Conservation (phyloP, 1,140 invertebrate genomes). For the Brachionus paranguensis region DNA sequence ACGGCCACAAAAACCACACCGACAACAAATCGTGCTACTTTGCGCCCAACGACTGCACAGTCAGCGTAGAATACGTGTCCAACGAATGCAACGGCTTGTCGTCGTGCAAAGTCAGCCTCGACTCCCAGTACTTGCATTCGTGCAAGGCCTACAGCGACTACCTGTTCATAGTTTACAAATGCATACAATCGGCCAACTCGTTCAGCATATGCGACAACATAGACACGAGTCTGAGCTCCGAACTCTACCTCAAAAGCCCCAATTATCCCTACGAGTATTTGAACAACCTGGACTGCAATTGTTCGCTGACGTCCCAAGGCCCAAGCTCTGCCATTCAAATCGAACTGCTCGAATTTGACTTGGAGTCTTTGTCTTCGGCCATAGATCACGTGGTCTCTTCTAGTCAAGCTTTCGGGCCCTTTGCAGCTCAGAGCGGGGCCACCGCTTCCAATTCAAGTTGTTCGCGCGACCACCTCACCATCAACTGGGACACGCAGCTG, state of each 20-base stretch:
- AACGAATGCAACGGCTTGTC: slow-evolving; percentile 32
- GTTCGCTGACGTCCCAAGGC: neutral
- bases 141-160: slow-evolving; percentile 25
- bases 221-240: neutral
- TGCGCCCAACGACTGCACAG: neutral
- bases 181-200: neutral
- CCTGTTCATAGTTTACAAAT: slow-evolving; percentile 5
- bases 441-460: neutral
- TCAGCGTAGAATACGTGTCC: slow-evolving; percentile 16
- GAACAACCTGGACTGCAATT: slow-evolving; percentile 28
- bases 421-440: neutral
- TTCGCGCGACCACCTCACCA: neutral
- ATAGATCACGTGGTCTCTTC: neutral
- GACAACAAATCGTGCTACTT: neutral
- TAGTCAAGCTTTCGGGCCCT: neutral
- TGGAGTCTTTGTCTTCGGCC: neutral
- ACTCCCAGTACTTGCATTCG: slow-evolving; percentile 36
- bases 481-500: neutral
- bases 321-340: neutral
- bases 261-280: slow-evolving; percentile 32
- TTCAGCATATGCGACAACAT: neutral
- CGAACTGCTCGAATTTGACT: neutral
- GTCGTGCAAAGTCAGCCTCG: neutral
- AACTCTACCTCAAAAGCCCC: neutral
- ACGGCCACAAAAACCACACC: neutral